Evolutionary conservation across 2,113 vertebrate genomes (phyloP).

Genomic region (Halichoeres trimaculatus): DNA sequence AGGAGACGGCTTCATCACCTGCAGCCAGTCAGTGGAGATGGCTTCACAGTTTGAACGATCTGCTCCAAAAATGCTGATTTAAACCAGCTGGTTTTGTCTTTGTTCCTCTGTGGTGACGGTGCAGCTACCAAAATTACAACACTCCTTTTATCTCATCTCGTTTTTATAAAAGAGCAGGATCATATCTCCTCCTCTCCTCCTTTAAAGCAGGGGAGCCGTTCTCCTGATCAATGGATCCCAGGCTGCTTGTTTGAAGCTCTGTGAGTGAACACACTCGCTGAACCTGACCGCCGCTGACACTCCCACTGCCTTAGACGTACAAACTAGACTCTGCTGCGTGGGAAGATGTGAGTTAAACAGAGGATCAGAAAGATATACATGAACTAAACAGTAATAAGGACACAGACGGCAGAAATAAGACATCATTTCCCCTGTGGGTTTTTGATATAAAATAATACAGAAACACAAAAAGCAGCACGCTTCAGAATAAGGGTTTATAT

Average conservation of each 20-base stretch:
- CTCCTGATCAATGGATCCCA: conserved; percentile 16
- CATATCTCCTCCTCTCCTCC: background rate
- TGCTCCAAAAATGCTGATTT: no score
- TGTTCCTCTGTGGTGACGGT: no score
- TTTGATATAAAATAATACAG: conserved; percentile 13
- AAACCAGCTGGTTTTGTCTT: no score
- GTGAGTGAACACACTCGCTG: conserved; percentile 9
- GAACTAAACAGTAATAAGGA: background rate
- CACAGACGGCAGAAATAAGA: background rate
- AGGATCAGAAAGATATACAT: background rate
- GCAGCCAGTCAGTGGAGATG: no score
- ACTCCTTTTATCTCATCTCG: no score
- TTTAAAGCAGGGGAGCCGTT: background rate
- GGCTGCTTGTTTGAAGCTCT: background rate
- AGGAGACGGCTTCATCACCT: no score
- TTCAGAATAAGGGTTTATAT: conserved; percentile 30
- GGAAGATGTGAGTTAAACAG: conserved; percentile 15
- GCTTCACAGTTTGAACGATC: no score
- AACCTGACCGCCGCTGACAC: conserved; percentile 17
- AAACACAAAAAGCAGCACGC: conserved; percentile 1
- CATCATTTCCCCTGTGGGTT: background rate
- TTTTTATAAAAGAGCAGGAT: background rate
- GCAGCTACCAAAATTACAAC: no score
- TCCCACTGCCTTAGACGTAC: conserved; percentile 9
- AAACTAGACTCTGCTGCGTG: background rate